A percentile compares a stretch with the other conserved stretches of the same genome.
Evolutionary conservation across 2,888 invertebrate species (phyloP).

Genomic region (Parthenolecanium corni): DNA sequence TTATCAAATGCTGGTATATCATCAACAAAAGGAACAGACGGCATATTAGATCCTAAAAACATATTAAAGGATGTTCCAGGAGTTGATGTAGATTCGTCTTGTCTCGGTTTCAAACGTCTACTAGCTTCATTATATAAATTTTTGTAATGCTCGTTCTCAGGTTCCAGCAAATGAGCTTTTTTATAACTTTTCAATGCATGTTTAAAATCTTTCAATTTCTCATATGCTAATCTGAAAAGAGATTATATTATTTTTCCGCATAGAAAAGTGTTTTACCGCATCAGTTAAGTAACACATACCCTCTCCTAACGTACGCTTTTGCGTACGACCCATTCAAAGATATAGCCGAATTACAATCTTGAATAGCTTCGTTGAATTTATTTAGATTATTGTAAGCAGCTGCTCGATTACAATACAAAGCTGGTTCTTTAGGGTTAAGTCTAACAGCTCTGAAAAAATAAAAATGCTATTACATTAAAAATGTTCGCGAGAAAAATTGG

Average conservation of each 20-base stretch:
- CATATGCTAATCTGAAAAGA: conserved; percentile 55
- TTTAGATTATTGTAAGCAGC: conserved; percentile 86
- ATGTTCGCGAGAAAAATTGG: conserved; percentile 1
- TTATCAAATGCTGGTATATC: conserved; percentile 21
- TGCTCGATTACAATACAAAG: conserved; percentile 94
- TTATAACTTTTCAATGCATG: conserved; percentile 78
- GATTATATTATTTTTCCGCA: not conserved
- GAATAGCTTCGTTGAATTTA: conserved; percentile 69
- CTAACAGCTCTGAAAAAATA: conserved; percentile 61
- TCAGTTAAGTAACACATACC: conserved; percentile 40
- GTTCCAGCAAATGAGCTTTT: conserved; percentile 80
- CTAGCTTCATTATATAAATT: conserved; percentile 21
- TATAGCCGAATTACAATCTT: conserved; percentile 82
- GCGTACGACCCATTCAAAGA: conserved; percentile 81
- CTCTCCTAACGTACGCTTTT: conserved; percentile 89
- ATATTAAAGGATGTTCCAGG: conserved; percentile 7
- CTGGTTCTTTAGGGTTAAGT: conserved; percentile 76
- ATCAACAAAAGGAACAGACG: conserved; percentile 14
- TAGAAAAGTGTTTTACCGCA: not conserved
- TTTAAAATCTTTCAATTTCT: conserved; percentile 66
- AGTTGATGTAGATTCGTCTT: conserved; percentile 16
- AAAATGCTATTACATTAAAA: not conserved
- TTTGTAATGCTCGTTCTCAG: conserved; percentile 42
- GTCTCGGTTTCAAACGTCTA: conserved; percentile 12
- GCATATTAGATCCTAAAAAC: conserved; percentile 11